Percentiles rank a stretch among this genome's conserved stretches.
Evolutionary conservation across 2,888 invertebrate genomes (phyloP).

Genomic region (Melieria omissa): DNA sequence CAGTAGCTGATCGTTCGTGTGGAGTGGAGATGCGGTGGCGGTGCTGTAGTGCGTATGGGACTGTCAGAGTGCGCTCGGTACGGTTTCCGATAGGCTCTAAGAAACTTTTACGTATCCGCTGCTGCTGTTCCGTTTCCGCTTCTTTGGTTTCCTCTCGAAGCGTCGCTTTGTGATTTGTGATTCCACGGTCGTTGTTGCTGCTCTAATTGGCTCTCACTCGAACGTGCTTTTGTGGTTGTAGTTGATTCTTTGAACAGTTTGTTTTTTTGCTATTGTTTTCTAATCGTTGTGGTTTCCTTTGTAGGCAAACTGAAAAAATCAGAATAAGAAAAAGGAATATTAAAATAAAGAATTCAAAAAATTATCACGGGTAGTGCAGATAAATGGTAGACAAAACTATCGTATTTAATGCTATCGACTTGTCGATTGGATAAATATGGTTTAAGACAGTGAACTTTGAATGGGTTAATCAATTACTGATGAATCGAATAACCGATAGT

Average conservation of each 20-base stretch:
- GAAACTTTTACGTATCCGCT: constrained; percentile 14
- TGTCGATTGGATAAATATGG: no score
- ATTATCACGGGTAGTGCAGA: neutral
- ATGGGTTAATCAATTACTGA: no score
- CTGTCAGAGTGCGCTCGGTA: no score
- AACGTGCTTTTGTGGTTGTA: constrained; percentile 31
- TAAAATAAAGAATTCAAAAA: neutral
- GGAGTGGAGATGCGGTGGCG: no score
- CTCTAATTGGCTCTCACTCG: constrained; percentile 42
- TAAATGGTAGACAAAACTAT: neutral
- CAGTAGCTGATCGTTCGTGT: no score
- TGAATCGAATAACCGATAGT: no score
- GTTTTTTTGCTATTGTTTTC: constrained; percentile 22
- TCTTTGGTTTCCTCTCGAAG: constrained; percentile 48
- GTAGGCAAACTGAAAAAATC: constrained; percentile 43
- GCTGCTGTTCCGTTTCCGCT: constrained; percentile 45
- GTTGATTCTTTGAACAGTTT: neutral
- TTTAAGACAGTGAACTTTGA: no score
- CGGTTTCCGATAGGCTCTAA: neutral
- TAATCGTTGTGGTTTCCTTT: constrained; percentile 43
- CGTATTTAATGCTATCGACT: no score
- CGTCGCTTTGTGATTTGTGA: constrained; percentile 44
- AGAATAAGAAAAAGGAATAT: constrained; percentile 14
- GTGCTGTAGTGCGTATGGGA: no score
- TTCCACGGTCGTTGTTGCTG: constrained; percentile 49